phyloP scores from a whole-genome alignment of 2,113 vertebrate species.

The Poecile atricapillus region DNA sequence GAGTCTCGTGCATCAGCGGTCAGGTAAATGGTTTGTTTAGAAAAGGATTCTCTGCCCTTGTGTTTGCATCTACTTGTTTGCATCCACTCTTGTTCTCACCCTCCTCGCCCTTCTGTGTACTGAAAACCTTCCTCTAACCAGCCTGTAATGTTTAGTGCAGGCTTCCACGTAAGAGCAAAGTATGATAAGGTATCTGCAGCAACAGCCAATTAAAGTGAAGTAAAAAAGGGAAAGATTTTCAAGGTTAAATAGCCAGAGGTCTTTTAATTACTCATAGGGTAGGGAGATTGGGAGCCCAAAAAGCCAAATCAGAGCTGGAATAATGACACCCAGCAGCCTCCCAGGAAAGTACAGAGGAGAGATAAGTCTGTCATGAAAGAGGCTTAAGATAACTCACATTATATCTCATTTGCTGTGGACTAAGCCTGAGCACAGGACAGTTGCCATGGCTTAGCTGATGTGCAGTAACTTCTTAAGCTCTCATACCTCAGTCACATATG shows the following conservation, averaged over 20 bases:
- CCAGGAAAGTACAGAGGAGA: neutral
- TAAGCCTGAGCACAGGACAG: neutral
- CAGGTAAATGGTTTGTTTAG: neutral
- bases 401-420: neutral
- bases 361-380: neutral
- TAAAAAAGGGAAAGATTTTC: neutral
- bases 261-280: neutral
- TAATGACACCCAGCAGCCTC: neutral
- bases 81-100: neutral
- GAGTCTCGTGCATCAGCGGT: neutral
- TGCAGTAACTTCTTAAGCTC: neutral
- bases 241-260: neutral
- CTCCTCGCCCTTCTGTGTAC: neutral
- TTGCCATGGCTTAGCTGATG: neutral
- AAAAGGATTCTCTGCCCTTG: neutral
- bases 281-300: neutral
- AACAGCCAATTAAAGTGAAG: neutral
- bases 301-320: neutral
- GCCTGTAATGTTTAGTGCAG: neutral
- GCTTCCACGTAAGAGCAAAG: neutral
- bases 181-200: neutral
- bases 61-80: neutral
- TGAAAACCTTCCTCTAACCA: neutral
- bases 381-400: conserved; percentile 21
- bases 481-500: neutral